A percentile compares a stretch with the other conserved stretches of the same genome.
These are phyloP conservation scores for Coregonus clupeaformis DNA, from an alignment of 2,113 vertebrate genomes.

Conservation along the genomic window DNA sequence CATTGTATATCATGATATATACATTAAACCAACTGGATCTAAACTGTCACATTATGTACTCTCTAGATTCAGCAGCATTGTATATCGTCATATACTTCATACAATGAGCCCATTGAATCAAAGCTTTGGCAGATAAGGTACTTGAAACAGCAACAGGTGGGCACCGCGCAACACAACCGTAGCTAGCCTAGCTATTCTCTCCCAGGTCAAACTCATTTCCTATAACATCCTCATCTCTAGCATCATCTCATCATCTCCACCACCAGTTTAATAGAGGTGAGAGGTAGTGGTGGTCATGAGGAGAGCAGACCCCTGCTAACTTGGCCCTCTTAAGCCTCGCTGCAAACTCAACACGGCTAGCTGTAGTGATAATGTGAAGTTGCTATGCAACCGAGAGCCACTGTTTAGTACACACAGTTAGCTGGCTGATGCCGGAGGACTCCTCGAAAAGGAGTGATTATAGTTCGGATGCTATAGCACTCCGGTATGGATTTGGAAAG, in stretches of 20 bases:
- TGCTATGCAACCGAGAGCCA: slow-evolving; percentile 70
- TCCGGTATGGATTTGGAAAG: no score
- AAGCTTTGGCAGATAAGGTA: no score
- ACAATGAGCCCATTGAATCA: no score
- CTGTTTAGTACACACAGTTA: slow-evolving; percentile 33
- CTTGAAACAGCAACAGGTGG: no score
- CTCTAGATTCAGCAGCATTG: no score
- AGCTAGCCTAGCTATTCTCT: neutral
- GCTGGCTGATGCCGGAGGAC: neutral
- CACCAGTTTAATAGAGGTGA: neutral
- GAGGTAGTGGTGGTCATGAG: neutral
- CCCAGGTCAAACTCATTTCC: neutral
- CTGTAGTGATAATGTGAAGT: slow-evolving; percentile 53
- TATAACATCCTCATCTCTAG: neutral
- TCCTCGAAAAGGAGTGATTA: neutral
- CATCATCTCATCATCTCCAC: slow-evolving; percentile 8
- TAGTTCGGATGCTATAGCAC: no score
- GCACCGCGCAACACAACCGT: no score
- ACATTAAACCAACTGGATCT: no score
- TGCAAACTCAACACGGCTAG: slow-evolving; percentile 16
- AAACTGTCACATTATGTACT: no score
- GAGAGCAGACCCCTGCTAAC: neutral
- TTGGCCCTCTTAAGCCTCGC: slow-evolving; percentile 4
- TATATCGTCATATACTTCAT: no score
- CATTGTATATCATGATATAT: no score